Conservation (phyloP, 2,797 vertebrate genomes). For the Geotrypetes seraphini region DNA sequence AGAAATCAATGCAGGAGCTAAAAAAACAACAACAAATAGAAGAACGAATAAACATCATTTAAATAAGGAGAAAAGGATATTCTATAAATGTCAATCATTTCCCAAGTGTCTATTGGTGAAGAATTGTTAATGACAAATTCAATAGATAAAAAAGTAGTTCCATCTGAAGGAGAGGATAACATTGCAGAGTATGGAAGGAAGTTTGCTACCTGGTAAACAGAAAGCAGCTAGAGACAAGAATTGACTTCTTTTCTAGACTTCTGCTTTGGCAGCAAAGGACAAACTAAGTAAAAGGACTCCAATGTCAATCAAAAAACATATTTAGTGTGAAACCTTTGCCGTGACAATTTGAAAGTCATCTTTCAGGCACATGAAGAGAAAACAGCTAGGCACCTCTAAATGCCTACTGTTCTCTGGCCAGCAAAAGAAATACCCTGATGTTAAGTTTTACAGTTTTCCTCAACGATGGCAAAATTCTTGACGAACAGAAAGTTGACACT, state of each 20-base stretch:
- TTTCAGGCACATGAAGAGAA: constrained; percentile 25
- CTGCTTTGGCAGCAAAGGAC: constrained; percentile 38
- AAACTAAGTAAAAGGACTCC: constrained; percentile 36
- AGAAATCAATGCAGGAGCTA: too few species aligned
- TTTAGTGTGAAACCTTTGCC: constrained; percentile 39
- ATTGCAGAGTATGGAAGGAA: neutral
- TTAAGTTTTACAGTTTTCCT: neutral
- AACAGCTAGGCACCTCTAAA: constrained; percentile 6
- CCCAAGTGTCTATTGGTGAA: too few species aligned
- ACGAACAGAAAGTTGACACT: constrained; percentile 4
- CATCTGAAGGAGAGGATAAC: neutral
- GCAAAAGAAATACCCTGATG: constrained; percentile 3
- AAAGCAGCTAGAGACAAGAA: constrained; percentile 9
- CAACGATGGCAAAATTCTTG: constrained; percentile 6
- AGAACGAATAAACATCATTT: too few species aligned
- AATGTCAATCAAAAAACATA: constrained; percentile 39
- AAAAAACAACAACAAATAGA: too few species aligned
- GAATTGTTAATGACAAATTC: too few species aligned
- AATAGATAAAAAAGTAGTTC: neutral
- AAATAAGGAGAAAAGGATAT: too few species aligned
- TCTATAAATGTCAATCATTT: too few species aligned
- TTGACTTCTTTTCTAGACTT: constrained; percentile 9
- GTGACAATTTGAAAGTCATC: constrained; percentile 31
- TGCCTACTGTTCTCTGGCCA: constrained; percentile 7
- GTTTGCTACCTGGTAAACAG: too few species aligned